Conservation (phyloP, 2,888 invertebrate species). For the Caenorhabditis angaria region DNA sequence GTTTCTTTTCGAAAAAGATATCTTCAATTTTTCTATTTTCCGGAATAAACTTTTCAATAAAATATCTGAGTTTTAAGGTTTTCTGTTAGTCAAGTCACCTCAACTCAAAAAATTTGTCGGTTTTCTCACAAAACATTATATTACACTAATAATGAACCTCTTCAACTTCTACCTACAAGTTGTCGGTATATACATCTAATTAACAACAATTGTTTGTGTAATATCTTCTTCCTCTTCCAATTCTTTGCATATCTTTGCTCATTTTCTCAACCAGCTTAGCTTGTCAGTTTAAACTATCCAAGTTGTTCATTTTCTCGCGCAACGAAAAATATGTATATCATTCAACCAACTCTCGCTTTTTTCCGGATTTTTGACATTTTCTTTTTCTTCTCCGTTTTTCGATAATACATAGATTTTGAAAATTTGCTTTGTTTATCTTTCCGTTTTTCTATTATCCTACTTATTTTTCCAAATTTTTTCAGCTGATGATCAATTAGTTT, state of each 20-base stretch:
- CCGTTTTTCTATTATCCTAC: too few relatives aligned
- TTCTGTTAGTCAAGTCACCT: too few relatives aligned
- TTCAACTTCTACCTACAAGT: background rate
- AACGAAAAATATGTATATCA: too few relatives aligned
- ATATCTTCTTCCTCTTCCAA: background rate
- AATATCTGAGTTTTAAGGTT: too few relatives aligned
- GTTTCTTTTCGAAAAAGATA: too few relatives aligned
- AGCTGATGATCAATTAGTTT: background rate
- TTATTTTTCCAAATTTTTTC: background rate
- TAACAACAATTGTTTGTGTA: constrained; percentile 5
- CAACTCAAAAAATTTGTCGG: too few relatives aligned
- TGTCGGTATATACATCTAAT: constrained; percentile 4
- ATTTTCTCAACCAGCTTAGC: constrained; percentile 7
- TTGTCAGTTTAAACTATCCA: constrained; percentile 3
- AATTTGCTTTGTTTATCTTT: constrained; percentile 22
- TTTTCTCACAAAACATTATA: background rate
- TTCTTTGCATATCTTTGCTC: background rate
- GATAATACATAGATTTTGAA: constrained; percentile 13
- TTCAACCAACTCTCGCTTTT: background rate
- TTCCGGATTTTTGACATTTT: constrained; percentile 4
- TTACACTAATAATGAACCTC: background rate
- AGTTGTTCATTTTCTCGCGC: constrained; percentile 2
- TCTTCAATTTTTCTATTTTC: too few relatives aligned
- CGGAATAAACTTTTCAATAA: too few relatives aligned
- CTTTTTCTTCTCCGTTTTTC: constrained; percentile 13